Conservation (phyloP, 2,888 invertebrate genomes). For the Nesidiocoris tenuis region DNA sequence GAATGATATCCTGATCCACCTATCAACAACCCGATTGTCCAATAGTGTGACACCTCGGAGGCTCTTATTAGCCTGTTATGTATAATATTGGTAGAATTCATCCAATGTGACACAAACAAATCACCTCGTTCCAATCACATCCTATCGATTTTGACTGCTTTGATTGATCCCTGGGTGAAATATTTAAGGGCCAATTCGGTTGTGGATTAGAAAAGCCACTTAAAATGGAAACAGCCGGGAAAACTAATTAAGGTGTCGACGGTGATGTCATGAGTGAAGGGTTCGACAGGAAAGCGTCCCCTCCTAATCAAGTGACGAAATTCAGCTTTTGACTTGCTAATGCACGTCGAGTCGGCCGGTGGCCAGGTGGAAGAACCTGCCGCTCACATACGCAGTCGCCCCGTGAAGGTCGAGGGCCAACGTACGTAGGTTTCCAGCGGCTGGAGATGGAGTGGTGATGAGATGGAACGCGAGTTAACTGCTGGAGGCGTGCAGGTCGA, state of each 20-base stretch:
- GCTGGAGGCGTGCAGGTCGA: neutral
- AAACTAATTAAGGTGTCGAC: constrained; percentile 33
- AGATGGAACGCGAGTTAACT: neutral
- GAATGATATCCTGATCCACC: too few relatives aligned
- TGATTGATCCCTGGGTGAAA: neutral
- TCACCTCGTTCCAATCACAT: neutral
- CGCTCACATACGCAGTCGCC: neutral
- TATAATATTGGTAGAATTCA: too few relatives aligned
- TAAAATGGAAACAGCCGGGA: constrained; percentile 15
- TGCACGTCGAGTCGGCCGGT: constrained; percentile 17
- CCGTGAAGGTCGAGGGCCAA: constrained; percentile 3
- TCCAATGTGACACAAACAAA: too few relatives aligned
- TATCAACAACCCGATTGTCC: too few relatives aligned
- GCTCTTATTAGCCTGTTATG: too few relatives aligned
- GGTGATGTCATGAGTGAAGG: neutral
- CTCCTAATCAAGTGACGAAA: constrained; percentile 39
- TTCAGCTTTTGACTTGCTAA: constrained; percentile 41
- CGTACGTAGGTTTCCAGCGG: neutral
- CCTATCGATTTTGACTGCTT: neutral
- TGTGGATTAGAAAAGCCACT: neutral
- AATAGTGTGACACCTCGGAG: too few relatives aligned
- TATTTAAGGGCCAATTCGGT: neutral
- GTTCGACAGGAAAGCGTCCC: neutral
- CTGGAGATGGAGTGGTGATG: neutral
- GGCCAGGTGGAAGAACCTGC: constrained; percentile 33